Conservation (phyloP, 2,797 vertebrate genomes). For the Chaenodraco wilsoni region DNA sequence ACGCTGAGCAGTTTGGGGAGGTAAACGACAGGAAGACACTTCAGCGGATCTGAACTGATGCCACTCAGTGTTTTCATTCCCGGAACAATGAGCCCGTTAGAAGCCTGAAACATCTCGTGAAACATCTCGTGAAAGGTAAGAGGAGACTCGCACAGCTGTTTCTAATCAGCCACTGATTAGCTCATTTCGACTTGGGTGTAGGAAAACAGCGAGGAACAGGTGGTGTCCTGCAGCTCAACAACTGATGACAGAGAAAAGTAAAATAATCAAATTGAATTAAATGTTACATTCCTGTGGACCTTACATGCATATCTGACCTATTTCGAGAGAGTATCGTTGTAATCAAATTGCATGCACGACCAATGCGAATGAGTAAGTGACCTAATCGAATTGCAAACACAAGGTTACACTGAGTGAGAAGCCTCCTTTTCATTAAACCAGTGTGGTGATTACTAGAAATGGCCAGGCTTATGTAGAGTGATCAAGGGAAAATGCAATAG, state of each 20-base stretch:
- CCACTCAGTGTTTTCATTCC: slow-evolving; percentile 25
- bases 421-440: slow-evolving; percentile 5
- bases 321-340: slow-evolving; percentile 24
- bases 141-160: slow-evolving; percentile 19
- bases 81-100: slow-evolving; percentile 40
- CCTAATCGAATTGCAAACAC: not conserved
- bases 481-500: not conserved
- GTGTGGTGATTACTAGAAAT: slow-evolving; percentile 17
- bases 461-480: not conserved
- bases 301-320: slow-evolving; percentile 43
- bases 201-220: slow-evolving; percentile 54
- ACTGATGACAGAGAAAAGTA: not conserved
- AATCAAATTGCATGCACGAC: slow-evolving; percentile 22
- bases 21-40: slow-evolving; percentile 59
- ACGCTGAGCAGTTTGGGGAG: slow-evolving; percentile 56
- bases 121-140: slow-evolving; percentile 61
- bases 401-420: not conserved
- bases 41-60: slow-evolving; percentile 49
- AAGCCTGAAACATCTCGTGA: slow-evolving; percentile 16
- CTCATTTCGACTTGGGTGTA: not conserved
- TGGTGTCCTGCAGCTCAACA: slow-evolving; percentile 45
- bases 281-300: slow-evolving; percentile 30
- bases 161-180: slow-evolving; percentile 7
- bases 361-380: slow-evolving; percentile 28
- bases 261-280: slow-evolving; percentile 10